Evolutionary conservation across 2,888 invertebrate genomes (phyloP).

Genomic region (Leptura quadrifasciata): DNA sequence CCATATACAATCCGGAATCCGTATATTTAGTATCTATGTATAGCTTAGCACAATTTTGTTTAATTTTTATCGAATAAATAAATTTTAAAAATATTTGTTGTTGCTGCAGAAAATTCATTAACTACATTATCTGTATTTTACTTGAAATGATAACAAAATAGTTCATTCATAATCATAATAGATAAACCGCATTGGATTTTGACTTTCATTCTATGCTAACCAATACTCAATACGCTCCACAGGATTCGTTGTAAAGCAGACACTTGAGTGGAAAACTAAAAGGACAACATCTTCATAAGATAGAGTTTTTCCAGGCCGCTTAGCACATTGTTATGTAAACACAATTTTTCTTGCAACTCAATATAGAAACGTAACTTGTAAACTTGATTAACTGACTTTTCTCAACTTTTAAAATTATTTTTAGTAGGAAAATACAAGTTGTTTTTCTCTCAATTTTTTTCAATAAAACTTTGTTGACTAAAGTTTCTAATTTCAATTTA

Average conservation of each 20-base stretch:
- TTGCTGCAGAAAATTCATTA: too few species aligned
- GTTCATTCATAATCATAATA: not conserved
- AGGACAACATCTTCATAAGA: slow-evolving; percentile 55
- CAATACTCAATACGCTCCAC: slow-evolving; percentile 47
- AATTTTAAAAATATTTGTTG: too few species aligned
- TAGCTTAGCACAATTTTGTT: too few species aligned
- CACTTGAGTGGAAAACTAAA: slow-evolving; percentile 40
- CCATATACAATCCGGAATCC: too few species aligned
- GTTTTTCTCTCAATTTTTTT: not conserved
- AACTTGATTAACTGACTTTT: slow-evolving; percentile 53
- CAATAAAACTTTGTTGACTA: not conserved
- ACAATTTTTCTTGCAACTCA: slow-evolving; percentile 56
- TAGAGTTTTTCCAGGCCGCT: slow-evolving; percentile 56
- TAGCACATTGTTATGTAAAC: slow-evolving; percentile 60
- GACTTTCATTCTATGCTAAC: slow-evolving; percentile 1
- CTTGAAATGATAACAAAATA: too few species aligned
- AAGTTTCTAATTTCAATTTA: not conserved
- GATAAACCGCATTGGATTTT: not conserved
- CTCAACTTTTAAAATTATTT: slow-evolving; percentile 33
- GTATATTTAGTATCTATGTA: too few species aligned
- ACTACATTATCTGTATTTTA: too few species aligned
- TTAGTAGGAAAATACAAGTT: slow-evolving; percentile 10
- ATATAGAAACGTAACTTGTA: slow-evolving; percentile 53
- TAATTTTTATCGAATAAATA: too few species aligned
- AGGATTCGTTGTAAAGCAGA: slow-evolving; percentile 43